These are phyloP conservation scores for Drosophila nasuta DNA, from an alignment of 1,140 invertebrate species.

Conservation along the genomic window DNA sequence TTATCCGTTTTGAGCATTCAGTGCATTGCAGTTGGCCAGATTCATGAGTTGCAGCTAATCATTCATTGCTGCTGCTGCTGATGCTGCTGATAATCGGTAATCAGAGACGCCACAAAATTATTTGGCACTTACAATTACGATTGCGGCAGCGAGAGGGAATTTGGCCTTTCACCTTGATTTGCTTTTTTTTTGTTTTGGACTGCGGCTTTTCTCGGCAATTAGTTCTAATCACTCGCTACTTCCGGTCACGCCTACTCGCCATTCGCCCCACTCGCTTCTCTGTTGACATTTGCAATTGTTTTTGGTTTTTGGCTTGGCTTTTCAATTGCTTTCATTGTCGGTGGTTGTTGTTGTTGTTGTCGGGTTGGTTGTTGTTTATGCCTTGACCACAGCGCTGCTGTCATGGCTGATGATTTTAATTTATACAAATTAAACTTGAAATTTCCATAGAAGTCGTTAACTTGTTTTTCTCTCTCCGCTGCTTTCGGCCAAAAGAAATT, in stretches of 20 bases:
- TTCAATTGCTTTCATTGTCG: constrained; percentile 13
- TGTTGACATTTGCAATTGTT: constrained; percentile 40
- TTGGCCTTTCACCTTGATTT: constrained; percentile 40
- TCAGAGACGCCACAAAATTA: constrained; percentile 26
- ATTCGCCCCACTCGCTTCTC: neutral
- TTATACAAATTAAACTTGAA: constrained; percentile 36
- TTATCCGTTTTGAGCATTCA: constrained; percentile 8
- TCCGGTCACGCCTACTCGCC: constrained; percentile 32
- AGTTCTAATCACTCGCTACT: constrained; percentile 39
- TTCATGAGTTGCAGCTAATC: constrained; percentile 27
- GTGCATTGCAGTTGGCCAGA: neutral
- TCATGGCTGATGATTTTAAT: constrained; percentile 49
- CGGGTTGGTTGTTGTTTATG: neutral
- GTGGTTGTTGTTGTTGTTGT: constrained; percentile 11
- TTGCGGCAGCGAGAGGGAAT: neutral
- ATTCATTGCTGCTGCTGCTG: constrained; percentile 7
- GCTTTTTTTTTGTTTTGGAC: neutral
- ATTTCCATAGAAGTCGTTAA: constrained; percentile 53
- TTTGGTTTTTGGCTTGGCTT: neutral
- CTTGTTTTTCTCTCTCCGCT: neutral
- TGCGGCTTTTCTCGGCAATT: constrained; percentile 17
- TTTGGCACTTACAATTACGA: constrained; percentile 23
- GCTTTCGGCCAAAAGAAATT: constrained; percentile 27
- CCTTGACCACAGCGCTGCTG: constrained; percentile 29
- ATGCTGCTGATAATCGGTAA: constrained; percentile 30